Evolutionary conservation across 2,888 invertebrate species (phyloP).

Genomic region (Tipula unca): DNA sequence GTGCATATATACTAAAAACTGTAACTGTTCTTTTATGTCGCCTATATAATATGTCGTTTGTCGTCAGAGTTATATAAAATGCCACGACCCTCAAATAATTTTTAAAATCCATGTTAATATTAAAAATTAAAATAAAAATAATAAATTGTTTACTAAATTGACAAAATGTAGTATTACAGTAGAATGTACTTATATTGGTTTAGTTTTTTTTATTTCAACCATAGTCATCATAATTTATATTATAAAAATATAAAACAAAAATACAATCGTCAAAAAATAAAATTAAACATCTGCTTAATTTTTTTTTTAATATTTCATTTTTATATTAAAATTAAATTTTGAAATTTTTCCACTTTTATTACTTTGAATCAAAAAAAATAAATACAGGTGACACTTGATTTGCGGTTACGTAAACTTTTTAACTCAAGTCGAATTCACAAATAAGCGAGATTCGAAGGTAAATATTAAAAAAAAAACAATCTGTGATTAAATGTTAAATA

Average conservation of each 20-base stretch:
- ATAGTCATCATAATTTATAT: background rate
- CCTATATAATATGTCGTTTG: background rate
- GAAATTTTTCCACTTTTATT: background rate
- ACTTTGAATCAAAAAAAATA: background rate
- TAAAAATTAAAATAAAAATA: background rate
- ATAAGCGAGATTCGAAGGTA: too few species aligned
- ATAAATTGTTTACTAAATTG: background rate
- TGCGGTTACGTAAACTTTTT: background rate
- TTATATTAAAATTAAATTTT: slow-evolving; percentile 1
- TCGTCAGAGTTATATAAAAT: background rate
- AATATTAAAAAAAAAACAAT: too few species aligned
- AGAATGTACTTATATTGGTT: background rate
- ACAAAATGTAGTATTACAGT: background rate
- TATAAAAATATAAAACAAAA: background rate
- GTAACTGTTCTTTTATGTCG: background rate
- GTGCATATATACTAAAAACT: background rate
- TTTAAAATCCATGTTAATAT: background rate
- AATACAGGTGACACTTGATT: background rate
- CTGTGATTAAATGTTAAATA: too few species aligned
- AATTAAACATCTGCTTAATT: background rate
- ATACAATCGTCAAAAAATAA: slow-evolving; percentile 1
- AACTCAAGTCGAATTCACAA: too few species aligned
- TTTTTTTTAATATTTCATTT: background rate
- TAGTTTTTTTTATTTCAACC: background rate
- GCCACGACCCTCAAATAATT: background rate